Conservation (phyloP, 2,113 vertebrate genomes). For the Pan paniscus region DNA sequence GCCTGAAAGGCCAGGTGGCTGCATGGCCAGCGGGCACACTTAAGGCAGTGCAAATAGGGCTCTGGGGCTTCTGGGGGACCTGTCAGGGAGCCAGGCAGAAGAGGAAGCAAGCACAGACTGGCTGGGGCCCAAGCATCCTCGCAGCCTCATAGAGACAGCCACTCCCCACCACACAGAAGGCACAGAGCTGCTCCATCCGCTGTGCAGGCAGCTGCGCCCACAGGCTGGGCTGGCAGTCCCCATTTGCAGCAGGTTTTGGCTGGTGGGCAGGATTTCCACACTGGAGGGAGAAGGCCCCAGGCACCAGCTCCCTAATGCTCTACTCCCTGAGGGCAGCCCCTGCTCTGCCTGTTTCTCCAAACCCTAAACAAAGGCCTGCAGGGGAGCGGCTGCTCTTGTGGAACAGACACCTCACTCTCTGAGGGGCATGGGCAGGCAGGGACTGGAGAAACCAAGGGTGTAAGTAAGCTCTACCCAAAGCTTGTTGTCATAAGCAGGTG, state of each 20-base stretch:
- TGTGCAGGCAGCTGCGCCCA: not conserved
- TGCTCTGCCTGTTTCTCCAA: not conserved
- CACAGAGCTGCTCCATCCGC: not conserved
- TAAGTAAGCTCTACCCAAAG: not conserved
- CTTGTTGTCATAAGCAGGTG: fast-evolving
- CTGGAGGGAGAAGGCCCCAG: not conserved
- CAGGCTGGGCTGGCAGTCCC: not conserved
- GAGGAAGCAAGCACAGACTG: not conserved
- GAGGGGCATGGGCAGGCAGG: not conserved
- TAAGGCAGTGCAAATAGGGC: not conserved
- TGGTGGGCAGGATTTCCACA: not conserved
- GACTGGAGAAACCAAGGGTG: not conserved
- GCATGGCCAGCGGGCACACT: not conserved
- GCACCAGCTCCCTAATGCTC: not conserved
- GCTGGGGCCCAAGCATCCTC: not conserved
- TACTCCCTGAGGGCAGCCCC: not conserved
- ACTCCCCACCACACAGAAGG: not conserved
- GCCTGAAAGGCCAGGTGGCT: not conserved
- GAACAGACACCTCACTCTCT: not conserved
- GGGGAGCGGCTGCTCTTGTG: not conserved
- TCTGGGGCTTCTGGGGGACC: not conserved
- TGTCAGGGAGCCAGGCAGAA: not conserved
- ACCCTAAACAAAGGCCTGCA: not conserved
- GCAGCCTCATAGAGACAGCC: not conserved
- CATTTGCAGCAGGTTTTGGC: not conserved